These are phyloP conservation scores for Enteromius afrohamiltoni DNA, from an alignment of 2,797 vertebrate genomes.

Conservation along the genomic window DNA sequence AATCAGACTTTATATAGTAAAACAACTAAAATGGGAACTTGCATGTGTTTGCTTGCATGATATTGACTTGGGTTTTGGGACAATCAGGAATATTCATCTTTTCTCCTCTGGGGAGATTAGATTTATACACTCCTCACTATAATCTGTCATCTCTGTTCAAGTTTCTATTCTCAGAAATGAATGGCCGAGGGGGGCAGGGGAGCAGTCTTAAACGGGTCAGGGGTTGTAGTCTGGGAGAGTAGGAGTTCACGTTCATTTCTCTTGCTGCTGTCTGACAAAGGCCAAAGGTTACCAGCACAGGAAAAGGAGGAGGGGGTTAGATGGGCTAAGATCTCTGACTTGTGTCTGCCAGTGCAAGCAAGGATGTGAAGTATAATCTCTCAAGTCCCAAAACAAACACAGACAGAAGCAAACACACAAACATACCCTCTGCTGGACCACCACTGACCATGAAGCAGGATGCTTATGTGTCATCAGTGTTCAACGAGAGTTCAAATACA, in stretches of 20 bases:
- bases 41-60: constrained; percentile 11
- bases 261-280: constrained; percentile 54
- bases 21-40: constrained; percentile 10
- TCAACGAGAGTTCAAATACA: neutral
- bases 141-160: constrained; percentile 49
- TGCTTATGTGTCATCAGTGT: neutral
- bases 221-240: constrained; percentile 52
- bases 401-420: constrained; percentile 30
- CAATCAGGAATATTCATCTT: constrained; percentile 41
- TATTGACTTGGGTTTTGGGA: constrained; percentile 34
- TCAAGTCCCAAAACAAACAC: constrained; percentile 37
- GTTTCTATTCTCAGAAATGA: constrained; percentile 45
- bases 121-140: constrained; percentile 40
- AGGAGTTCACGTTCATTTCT: constrained; percentile 63
- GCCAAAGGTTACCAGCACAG: constrained; percentile 56
- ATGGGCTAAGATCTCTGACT: constrained; percentile 31
- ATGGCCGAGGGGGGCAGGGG: constrained; percentile 39
- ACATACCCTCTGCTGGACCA: constrained; percentile 4
- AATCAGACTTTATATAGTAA: constrained; percentile 4
- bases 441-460: constrained; percentile 39
- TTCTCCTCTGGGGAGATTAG: constrained; percentile 31
- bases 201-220: constrained; percentile 55
- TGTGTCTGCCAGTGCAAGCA: constrained; percentile 32
- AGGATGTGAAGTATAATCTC: constrained; percentile 34
- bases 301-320: constrained; percentile 13